phyloP scores from a whole-genome alignment of 2,797 vertebrate species.

The Falco berigora region DNA sequence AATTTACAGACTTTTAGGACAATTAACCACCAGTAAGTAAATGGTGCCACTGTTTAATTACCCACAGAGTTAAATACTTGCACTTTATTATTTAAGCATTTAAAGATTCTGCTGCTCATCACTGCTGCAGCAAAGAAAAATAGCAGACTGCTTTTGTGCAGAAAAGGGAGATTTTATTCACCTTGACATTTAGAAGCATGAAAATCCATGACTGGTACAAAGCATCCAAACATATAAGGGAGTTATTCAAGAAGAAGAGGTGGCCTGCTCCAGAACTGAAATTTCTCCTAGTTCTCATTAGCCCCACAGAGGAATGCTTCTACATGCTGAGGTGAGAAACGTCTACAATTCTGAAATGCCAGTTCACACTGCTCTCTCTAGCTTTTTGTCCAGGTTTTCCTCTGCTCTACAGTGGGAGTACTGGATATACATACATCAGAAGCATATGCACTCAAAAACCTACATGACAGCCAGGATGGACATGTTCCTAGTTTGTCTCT shows the following conservation, averaged over 20 bases:
- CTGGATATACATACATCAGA: neutral
- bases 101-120: neutral
- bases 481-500: neutral
- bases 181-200: neutral
- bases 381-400: neutral
- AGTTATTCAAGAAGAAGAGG: neutral
- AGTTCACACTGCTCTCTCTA: neutral
- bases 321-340: neutral
- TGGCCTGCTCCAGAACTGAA: neutral
- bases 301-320: neutral
- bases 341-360: neutral
- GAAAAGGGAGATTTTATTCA: neutral
- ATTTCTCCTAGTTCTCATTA: neutral
- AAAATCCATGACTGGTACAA: neutral
- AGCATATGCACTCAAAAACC: neutral
- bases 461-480: neutral
- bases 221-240: neutral
- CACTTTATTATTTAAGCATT: neutral
- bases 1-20: conserved; percentile 9
- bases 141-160: neutral
- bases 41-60: neutral
- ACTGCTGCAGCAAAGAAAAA: neutral
- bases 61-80: neutral
- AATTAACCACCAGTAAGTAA: conserved; percentile 5
- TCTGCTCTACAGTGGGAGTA: neutral